Evolutionary conservation across 2,888 invertebrate genomes (phyloP).

Genomic region (Eupithecia vulgata): DNA sequence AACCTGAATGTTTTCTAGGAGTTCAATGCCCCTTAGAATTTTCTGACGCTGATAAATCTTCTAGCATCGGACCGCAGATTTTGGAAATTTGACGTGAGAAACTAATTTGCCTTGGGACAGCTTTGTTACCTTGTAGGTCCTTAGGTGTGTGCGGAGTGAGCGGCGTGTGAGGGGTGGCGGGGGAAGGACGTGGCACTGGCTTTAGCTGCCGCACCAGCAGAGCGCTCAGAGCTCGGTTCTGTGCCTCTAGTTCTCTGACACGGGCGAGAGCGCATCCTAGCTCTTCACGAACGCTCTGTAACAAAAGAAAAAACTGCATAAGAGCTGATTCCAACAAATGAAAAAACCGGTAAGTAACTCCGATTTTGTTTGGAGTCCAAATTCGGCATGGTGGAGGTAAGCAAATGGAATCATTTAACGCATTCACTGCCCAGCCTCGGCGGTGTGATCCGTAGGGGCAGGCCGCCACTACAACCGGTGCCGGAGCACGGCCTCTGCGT

Average conservation of each 20-base stretch:
- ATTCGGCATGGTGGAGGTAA: too few relatives aligned
- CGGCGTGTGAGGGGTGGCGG: slow-evolving; percentile 79
- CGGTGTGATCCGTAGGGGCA: too few relatives aligned
- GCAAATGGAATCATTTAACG: too few relatives aligned
- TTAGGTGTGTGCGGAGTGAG: slow-evolving; percentile 55
- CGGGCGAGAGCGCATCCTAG: slow-evolving; percentile 88
- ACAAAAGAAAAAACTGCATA: slow-evolving; percentile 21
- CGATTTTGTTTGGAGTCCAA: not conserved
- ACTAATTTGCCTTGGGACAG: not conserved
- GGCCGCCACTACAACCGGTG: too few relatives aligned
- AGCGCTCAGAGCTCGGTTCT: slow-evolving; percentile 89
- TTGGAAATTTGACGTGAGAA: too few relatives aligned
- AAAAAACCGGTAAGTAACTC: not conserved
- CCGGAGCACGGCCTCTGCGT: too few relatives aligned
- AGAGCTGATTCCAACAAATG: not conserved
- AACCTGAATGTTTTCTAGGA: too few relatives aligned
- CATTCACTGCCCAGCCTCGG: too few relatives aligned
- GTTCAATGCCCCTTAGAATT: too few relatives aligned
- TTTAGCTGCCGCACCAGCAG: slow-evolving; percentile 87
- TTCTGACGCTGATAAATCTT: too few relatives aligned
- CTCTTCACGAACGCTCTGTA: slow-evolving; percentile 90
- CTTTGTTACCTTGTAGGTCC: slow-evolving; percentile 32
- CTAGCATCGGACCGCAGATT: too few relatives aligned
- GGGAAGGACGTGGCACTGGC: slow-evolving; percentile 79
- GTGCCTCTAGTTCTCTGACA: slow-evolving; percentile 90